A percentile compares a stretch with the other conserved stretches of the same genome.
Conservation (phyloP, 2,888 invertebrate genomes). For the Plebejus melissa region DNA sequence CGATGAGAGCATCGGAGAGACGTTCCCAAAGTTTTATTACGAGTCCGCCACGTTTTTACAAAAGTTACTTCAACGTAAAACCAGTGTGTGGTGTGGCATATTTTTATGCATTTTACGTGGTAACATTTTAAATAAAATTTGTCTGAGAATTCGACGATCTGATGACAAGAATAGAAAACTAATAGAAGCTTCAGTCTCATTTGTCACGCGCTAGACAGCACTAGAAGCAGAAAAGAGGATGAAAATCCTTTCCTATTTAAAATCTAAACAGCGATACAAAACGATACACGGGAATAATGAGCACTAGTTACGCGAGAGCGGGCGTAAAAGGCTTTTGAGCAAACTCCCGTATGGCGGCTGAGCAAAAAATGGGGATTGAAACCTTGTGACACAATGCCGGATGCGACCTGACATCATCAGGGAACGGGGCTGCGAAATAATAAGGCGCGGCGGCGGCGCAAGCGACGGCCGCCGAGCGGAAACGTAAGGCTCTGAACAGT, state of each 20-base stretch:
- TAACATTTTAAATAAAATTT: not conserved
- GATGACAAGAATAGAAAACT: not conserved
- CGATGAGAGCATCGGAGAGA: not conserved
- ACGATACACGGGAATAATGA: conserved; percentile 18
- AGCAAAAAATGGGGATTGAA: conserved; percentile 67
- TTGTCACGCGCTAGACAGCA: not conserved
- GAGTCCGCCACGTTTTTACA: not conserved
- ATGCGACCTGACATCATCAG: conserved; percentile 76
- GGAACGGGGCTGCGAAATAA: conserved; percentile 77
- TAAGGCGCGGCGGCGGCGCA: conserved; percentile 56
- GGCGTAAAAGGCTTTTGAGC: conserved; percentile 41
- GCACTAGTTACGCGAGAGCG: conserved; percentile 35
- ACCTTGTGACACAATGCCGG: conserved; percentile 72
- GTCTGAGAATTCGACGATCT: not conserved
- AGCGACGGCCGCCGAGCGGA: conserved; percentile 39
- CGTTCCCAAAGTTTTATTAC: not conserved
- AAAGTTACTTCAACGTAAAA: not conserved
- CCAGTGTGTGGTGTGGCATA: not conserved
- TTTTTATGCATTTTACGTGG: not conserved
- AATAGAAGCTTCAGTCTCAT: not conserved
- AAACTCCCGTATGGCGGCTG: conserved; percentile 48
- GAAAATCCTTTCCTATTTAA: not conserved
- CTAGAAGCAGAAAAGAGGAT: not conserved
- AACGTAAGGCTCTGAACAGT: no score
- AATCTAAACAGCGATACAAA: conserved; percentile 23